Conservation (phyloP, 1,140 invertebrate genomes). For the Leptinotarsa undecemlineata region DNA sequence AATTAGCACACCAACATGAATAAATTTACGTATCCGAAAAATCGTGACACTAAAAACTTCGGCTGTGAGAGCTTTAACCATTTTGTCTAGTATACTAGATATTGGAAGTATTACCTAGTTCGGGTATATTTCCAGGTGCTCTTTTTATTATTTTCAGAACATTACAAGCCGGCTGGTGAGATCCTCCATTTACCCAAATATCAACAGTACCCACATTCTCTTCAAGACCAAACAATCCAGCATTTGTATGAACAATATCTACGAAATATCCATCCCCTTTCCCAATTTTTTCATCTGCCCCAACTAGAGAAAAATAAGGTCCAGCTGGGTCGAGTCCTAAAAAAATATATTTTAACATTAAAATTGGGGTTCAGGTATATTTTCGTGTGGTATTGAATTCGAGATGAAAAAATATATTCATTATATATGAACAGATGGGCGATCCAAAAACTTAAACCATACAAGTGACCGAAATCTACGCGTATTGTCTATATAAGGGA, state of each 20-base stretch:
- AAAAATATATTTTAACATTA: not conserved
- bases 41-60: too few species aligned
- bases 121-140: not conserved
- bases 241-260: conserved; percentile 85
- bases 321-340: conserved; percentile 23
- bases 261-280: conserved; percentile 77
- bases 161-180: conserved; percentile 81
- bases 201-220: conserved; percentile 83
- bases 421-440: too few species aligned
- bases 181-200: conserved; percentile 87
- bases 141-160: not conserved
- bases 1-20: too few species aligned
- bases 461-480: too few species aligned
- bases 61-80: too few species aligned
- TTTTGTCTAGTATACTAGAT: too few species aligned
- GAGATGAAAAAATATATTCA: too few species aligned
- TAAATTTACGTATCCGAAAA: too few species aligned
- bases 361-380: too few species aligned
- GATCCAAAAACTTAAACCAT: too few species aligned
- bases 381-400: too few species aligned
- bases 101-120: not conserved
- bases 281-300: not conserved
- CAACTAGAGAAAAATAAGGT: not conserved
- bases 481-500: too few species aligned
- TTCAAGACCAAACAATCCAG: conserved; percentile 80